Evolutionary conservation across 2,888 invertebrate genomes (phyloP).

Genomic region (Ferrisia virgata): DNA sequence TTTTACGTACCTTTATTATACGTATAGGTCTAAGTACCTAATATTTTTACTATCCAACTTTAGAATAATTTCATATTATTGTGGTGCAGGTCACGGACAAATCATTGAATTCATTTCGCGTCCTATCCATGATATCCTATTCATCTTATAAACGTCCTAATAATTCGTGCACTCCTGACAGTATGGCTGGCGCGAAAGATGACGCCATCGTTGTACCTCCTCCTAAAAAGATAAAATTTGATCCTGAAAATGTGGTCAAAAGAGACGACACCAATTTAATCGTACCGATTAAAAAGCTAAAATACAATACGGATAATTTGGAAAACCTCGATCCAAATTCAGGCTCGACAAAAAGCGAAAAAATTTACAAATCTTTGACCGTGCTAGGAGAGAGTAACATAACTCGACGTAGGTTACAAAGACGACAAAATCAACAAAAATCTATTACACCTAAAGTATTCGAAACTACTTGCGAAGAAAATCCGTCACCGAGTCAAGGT

Average conservation of each 20-base stretch:
- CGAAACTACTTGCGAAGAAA: not conserved
- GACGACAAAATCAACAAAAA: not conserved
- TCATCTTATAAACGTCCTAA: not conserved
- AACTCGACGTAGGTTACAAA: not conserved
- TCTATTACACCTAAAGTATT: not conserved
- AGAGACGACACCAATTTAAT: not conserved
- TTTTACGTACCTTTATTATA: too few species aligned
- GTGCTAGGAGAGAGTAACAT: not conserved
- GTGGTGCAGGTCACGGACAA: conserved; percentile 6
- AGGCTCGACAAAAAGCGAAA: not conserved
- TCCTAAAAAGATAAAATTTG: not conserved
- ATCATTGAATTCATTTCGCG: conserved; percentile 17
- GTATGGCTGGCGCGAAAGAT: not conserved
- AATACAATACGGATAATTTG: not conserved
- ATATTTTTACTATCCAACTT: too few species aligned
- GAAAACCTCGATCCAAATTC: not conserved
- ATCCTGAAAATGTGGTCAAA: not conserved
- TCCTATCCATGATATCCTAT: conserved; percentile 16
- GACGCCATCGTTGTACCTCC: not conserved
- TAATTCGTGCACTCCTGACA: not conserved
- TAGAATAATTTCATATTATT: not conserved
- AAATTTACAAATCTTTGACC: not conserved
- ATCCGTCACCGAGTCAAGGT: not conserved
- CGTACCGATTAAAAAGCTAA: not conserved
- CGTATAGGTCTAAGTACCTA: too few species aligned